Conservation (phyloP, 2,888 invertebrate genomes). For the Reticulitermes lucifugus region DNA sequence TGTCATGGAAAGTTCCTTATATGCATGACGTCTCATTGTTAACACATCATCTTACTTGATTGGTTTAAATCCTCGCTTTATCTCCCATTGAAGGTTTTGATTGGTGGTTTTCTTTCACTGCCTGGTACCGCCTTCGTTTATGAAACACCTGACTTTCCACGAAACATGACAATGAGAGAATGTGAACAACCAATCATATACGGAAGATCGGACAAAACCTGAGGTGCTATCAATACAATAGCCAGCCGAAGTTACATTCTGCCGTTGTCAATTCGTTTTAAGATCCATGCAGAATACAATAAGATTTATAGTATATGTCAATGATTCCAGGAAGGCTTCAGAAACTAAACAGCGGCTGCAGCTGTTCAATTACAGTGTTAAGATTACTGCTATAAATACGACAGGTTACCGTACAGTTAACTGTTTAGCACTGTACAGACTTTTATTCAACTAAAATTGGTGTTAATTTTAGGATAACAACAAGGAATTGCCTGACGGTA, state of each 20-base stretch:
- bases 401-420: too few species aligned
- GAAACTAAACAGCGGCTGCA: not conserved
- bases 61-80: slow-evolving; percentile 30
- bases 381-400: too few species aligned
- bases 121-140: slow-evolving; percentile 45
- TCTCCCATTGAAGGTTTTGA: slow-evolving; percentile 21
- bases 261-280: not conserved
- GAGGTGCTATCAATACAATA: not conserved
- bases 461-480: too few species aligned
- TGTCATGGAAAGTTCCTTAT: not conserved
- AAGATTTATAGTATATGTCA: not conserved
- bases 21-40: slow-evolving; percentile 24
- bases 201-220: not conserved
- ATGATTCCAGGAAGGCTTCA: slow-evolving; percentile 2
- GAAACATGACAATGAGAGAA: slow-evolving; percentile 40
- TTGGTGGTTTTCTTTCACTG: slow-evolving; percentile 38
- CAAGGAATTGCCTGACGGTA: too few species aligned
- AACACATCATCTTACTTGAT: not conserved
- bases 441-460: too few species aligned
- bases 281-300: not conserved
- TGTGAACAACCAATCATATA: not conserved
- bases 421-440: too few species aligned
- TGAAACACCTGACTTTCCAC: slow-evolving; percentile 42
- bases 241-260: not conserved
- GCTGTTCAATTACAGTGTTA: not conserved